Evolutionary conservation across 30 jellyfish, hydroid and myxozoan species (phyloP), one percentile per base, ranked within the genome.

Genomic region (Aurelia aurita): DNA sequence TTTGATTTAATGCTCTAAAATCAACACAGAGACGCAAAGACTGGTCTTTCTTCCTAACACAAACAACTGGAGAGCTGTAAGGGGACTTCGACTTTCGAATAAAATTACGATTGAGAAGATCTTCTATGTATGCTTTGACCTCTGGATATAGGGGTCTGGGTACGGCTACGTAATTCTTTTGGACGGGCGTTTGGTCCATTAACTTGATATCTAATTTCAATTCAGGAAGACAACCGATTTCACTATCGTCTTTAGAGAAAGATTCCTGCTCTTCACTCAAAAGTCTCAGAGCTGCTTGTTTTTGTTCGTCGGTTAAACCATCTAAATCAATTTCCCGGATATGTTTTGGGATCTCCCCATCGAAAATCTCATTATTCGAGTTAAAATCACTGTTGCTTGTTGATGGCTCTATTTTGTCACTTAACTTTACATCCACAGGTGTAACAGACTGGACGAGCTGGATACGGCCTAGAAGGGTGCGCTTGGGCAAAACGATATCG

Each of bases 1-100:
- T 34, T 28, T 23, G 22, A 46, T 72, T 85, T 58, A 85, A 53
- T 62, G 51, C 58, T 7, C 86, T 72, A 58, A 22, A 82, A 39
- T 82, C 93, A n/a, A 69, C 86, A 58, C 93, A 82, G 26, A 82
- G 78, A 21, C 87, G 79, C 55, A 82, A 51, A 18, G 61, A 35
- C 2, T 65, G 55, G 79, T 71, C 80, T 22, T 69, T 53, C 35
- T 82, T 82, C 55, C 93, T 20, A 22, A 68, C 86, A 72, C 78
- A 70, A 15, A 82, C 93, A 54, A 82, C 82, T 14, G 87, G 87
- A 22, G 53, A 13, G 12, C 79, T 12, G 77, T 55, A 74, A 31
- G 74, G 27, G 18, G 77, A 47, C 27, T 39, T 26, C 29, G 87
- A 74, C 26, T 74, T 47, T 26, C 19, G 31, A 35, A n/a, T 29